Percentiles rank a stretch among this genome's conserved stretches.
phyloP scores from a whole-genome alignment of 2,888 invertebrate genomes.

The Scaptomyza tumidula region DNA sequence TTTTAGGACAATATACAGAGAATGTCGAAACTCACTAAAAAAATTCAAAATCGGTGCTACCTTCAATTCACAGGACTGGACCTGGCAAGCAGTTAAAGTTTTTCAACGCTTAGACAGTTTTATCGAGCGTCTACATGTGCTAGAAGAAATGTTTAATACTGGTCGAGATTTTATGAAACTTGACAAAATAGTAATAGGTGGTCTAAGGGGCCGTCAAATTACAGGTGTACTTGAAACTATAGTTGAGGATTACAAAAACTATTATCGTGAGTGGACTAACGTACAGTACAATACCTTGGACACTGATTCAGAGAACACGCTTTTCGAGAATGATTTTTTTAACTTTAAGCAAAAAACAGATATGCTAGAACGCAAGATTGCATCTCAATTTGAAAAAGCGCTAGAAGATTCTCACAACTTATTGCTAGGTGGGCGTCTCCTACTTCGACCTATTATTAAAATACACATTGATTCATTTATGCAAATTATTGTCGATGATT shows the following conservation, averaged over 20 bases:
- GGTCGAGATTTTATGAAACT: slow-evolving; percentile 93
- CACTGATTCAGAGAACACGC: slow-evolving; percentile 88
- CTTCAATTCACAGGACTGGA: slow-evolving; percentile 88
- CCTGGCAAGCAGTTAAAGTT: slow-evolving; percentile 89
- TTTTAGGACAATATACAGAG: slow-evolving; percentile 84
- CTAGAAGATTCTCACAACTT: slow-evolving; percentile 91
- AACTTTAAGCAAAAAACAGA: slow-evolving; percentile 87
- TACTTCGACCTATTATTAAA: slow-evolving; percentile 90
- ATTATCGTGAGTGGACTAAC: slow-evolving; percentile 83
- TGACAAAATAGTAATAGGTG: slow-evolving; percentile 93
- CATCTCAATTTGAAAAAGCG: slow-evolving; percentile 91
- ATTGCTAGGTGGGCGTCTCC: slow-evolving; percentile 90
- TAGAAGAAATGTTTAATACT: slow-evolving; percentile 90
- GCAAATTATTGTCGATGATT: slow-evolving; percentile 87
- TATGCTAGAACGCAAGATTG: slow-evolving; percentile 91
- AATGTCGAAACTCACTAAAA: slow-evolving; percentile 85
- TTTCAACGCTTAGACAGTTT: slow-evolving; percentile 89
- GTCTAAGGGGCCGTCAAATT: slow-evolving; percentile 87
- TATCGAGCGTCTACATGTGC: slow-evolving; percentile 87
- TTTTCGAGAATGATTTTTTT: slow-evolving; percentile 88
- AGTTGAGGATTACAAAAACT: slow-evolving; percentile 74
- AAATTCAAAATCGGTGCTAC: slow-evolving; percentile 76
- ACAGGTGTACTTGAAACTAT: slow-evolving; percentile 85
- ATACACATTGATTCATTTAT: slow-evolving; percentile 89
- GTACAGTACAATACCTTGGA: slow-evolving; percentile 91